Base-by-base conservation (phyloP, 2,113 vertebrate species). In the Charadrius vociferus region DNA sequence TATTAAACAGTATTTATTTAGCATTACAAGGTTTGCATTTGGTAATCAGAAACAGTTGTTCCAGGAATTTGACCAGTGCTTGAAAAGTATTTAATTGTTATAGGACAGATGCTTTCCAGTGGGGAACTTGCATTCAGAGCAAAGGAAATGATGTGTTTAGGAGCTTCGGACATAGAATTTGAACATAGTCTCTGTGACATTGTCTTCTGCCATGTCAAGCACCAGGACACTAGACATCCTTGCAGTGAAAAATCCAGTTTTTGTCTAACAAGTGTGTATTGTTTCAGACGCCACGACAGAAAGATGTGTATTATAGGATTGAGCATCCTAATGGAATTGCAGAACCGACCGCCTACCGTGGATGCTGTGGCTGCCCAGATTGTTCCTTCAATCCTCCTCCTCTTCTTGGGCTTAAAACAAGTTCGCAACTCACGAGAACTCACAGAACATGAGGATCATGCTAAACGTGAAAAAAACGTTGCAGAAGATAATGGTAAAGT, bases 301-400 rank as follows among this genome's bases (percentile, higher is more conserved):
- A 99, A 99, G 98, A 99, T 99, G 98, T 99, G 99, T 94, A 99
- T 99, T 97, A 99, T 99, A 53, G 99, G 99, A 65, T 98, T 99
- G 83, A 99, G 99, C 55, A 98, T 99, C 86, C 98, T 99, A 74
- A 98, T 99, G 98, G 99, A 99, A 88, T 97, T 99, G 63, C 99
- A 99, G 16, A 98, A 97, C 71, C 98, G 99, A 50, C 99, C 99
- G 1, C 98, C 98, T 5, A 98, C 98, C 7, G 98, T 99, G 37
- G 98, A 99, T 34, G 98, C 98, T 7, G 99, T 99, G 12, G 99
- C 97, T 6, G 98, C 97, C 19, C 99, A 99, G 98, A 99, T 99
- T 36, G 97, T 99, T 36, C 99, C 99, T 81, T 99, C 99, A 12
- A 97, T 99, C 71, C 99, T 99, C 23, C 99, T 99, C 62, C 98